Conservation (phyloP, 2,888 invertebrate genomes). For the Mimas tiliae region DNA sequence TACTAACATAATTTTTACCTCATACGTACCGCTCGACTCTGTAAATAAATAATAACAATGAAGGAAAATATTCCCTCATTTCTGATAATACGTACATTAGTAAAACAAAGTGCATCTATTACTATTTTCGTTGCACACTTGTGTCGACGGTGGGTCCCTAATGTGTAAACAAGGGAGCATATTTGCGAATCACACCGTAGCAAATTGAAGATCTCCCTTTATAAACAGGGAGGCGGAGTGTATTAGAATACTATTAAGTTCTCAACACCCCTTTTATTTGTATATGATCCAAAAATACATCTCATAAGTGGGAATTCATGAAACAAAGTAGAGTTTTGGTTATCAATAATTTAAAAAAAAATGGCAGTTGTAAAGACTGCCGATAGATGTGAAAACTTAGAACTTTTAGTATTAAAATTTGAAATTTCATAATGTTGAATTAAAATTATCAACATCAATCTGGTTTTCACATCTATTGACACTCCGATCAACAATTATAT, state of each 20-base stretch:
- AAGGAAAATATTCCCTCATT: background rate
- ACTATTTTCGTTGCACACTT: slow-evolving; percentile 42
- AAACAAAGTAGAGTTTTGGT: background rate
- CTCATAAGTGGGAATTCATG: background rate
- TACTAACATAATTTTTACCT: no score
- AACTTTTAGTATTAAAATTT: no score
- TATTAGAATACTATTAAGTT: slow-evolving; percentile 74
- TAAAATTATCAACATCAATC: no score
- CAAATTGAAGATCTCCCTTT: slow-evolving; percentile 74
- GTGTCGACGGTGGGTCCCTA: slow-evolving; percentile 45
- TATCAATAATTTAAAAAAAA: background rate
- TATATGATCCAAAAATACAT: background rate
- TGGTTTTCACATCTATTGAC: no score
- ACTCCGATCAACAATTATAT: no score
- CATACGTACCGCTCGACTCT: no score
- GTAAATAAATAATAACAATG: background rate
- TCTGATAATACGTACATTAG: background rate
- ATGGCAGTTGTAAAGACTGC: no score
- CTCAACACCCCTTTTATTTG: slow-evolving; percentile 50
- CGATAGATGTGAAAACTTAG: no score
- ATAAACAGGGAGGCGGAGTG: slow-evolving; percentile 64
- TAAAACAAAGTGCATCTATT: slow-evolving; percentile 8
- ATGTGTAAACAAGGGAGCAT: slow-evolving; percentile 68
- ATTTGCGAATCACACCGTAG: slow-evolving; percentile 76
- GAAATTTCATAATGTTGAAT: no score